phyloP scores from a whole-genome alignment of 1,140 invertebrate species.

The Brachionus calyciflorus region DNA sequence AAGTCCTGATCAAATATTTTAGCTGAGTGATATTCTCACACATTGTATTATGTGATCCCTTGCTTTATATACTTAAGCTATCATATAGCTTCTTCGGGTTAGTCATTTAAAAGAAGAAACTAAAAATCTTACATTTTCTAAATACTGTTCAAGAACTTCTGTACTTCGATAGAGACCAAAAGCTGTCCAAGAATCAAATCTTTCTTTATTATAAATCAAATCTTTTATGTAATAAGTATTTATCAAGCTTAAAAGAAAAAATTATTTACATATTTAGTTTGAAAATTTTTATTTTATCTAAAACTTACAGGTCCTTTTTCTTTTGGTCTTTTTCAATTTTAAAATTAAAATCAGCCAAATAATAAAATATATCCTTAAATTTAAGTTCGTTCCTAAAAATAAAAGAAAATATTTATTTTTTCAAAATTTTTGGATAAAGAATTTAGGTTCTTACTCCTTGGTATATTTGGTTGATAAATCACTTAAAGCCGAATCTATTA shows the following conservation, averaged over 20 bases:
- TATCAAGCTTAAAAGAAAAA: not conserved
- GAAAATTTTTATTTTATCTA: not conserved
- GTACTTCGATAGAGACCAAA: conserved; percentile 17
- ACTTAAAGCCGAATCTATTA: not conserved
- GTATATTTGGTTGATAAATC: not conserved
- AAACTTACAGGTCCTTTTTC: not conserved
- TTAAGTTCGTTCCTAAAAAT: conserved; percentile 5
- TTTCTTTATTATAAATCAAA: not conserved
- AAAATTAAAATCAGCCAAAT: conserved; percentile 23
- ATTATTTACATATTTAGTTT: not conserved
- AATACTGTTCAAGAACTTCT: not conserved
- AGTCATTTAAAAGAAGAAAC: not conserved
- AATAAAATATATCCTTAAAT: conserved; percentile 35
- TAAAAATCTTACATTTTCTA: not conserved
- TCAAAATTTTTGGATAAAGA: not conserved
- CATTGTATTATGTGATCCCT: too few relatives aligned
- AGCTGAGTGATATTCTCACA: too few relatives aligned
- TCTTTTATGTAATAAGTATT: conserved; percentile 34
- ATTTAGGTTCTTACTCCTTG: not conserved
- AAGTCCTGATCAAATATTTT: too few relatives aligned
- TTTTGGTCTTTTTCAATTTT: conserved; percentile 29
- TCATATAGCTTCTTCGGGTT: too few relatives aligned
- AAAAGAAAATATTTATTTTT: not conserved
- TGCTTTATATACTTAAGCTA: too few relatives aligned
- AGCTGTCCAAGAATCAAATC: conserved; percentile 41